phyloP scores from a whole-genome alignment of 2,113 vertebrate species.

The Eubucco bourcierii region DNA sequence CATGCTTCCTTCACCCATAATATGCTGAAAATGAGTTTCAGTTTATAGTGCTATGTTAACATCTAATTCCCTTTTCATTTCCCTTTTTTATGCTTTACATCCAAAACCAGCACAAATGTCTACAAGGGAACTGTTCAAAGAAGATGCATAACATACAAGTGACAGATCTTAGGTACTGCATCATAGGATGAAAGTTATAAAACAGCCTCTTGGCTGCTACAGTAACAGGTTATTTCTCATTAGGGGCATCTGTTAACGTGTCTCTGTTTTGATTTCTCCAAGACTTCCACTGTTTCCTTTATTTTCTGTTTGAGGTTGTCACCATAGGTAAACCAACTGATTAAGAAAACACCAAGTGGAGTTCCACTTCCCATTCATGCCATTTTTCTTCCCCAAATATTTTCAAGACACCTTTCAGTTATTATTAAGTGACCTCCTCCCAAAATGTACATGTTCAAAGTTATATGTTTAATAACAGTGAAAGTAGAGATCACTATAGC shows the following conservation, averaged over 20 bases:
- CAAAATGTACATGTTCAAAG: neutral
- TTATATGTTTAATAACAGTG: neutral
- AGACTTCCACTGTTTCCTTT: neutral
- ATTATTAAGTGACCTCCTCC: fast-evolving
- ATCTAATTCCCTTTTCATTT: neutral
- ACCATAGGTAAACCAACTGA: neutral
- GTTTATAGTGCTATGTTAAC: neutral
- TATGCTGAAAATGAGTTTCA: neutral
- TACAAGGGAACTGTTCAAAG: neutral
- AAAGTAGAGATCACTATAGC: neutral
- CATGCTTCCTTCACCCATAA: neutral
- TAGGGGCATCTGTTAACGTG: neutral
- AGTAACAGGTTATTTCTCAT: neutral
- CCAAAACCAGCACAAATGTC: neutral
- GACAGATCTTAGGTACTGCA: neutral
- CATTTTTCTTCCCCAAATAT: neutral
- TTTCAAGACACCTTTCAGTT: neutral
- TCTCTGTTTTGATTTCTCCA: neutral
- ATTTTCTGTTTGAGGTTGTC: neutral
- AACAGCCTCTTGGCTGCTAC: neutral
- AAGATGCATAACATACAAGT: neutral
- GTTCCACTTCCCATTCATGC: neutral
- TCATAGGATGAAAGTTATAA: neutral
- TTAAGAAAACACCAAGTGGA: neutral
- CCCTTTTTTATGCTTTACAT: neutral